Conservation (phyloP, 2,888 invertebrate species). For the Stramonita haemastoma region DNA sequence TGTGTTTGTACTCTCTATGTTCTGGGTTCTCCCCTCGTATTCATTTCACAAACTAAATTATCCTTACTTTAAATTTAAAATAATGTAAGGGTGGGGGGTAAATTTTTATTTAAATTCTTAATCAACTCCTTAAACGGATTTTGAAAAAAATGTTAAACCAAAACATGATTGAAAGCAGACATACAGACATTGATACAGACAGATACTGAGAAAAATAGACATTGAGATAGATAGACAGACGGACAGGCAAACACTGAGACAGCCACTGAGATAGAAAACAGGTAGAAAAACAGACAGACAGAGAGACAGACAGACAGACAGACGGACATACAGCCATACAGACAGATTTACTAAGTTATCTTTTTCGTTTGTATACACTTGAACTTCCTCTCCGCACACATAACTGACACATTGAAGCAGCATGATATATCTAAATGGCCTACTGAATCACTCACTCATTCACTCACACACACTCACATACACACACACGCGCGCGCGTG, state of each 20-base stretch:
- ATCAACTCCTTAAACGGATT: too few species aligned
- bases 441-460: neutral
- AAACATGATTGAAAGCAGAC: too few species aligned
- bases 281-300: neutral
- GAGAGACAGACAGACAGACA: neutral
- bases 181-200: neutral
- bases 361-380: neutral
- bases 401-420: neutral
- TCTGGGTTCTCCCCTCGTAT: too few species aligned
- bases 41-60: too few species aligned
- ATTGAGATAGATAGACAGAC: neutral
- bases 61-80: too few species aligned
- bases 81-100: too few species aligned
- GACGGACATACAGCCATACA: neutral
- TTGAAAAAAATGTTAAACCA: too few species aligned
- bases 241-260: neutral
- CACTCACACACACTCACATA: neutral
- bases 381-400: neutral
- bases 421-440: too few species aligned
- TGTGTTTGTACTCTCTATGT: too few species aligned
- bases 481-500: neutral
- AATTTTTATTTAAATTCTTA: too few species aligned
- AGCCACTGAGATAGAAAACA: neutral
- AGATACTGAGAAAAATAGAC: neutral
- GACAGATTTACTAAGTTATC: neutral